Evolutionary conservation across 92 coral and sea anemone genomes (phyloP).

Genomic region (Bergia puertoricense): DNA sequence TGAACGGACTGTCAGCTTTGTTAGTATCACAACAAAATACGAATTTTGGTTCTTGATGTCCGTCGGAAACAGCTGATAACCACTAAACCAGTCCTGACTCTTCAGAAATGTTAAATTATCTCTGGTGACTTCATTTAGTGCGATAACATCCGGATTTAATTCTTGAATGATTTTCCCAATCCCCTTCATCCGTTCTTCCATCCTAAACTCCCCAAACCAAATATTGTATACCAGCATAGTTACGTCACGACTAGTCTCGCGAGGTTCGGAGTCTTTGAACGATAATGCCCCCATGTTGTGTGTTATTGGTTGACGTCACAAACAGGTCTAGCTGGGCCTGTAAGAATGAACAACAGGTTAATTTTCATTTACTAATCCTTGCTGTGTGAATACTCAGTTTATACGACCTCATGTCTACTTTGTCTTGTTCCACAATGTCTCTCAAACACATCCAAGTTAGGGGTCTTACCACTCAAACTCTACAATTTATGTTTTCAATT

Average conservation of each 20-base stretch:
- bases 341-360: not conserved
- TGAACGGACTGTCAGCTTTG: constrained; percentile 34
- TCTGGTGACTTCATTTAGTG: constrained; percentile 69
- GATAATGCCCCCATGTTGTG: not conserved
- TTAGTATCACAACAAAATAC: constrained; percentile 55
- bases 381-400: too few species aligned
- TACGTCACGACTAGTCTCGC: not conserved
- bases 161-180: constrained; percentile 51
- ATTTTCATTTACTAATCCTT: not conserved
- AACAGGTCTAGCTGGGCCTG: not conserved
- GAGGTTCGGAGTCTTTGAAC: not conserved
- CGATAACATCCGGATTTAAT: constrained; percentile 49
- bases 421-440: not conserved
- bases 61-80: constrained; percentile 36
- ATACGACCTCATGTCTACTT: too few species aligned
- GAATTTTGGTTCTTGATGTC: not conserved
- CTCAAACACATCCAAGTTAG: too few species aligned
- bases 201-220: constrained; percentile 57
- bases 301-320: not conserved
- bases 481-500: too few species aligned
- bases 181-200: constrained; percentile 49
- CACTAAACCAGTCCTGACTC: constrained; percentile 55
- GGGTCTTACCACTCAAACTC: too few species aligned
- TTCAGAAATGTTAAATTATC: constrained; percentile 38
- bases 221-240: constrained; percentile 59